Percentiles rank a stretch among this genome's conserved stretches.
These are phyloP conservation scores for Tragelaphus imberbis DNA, from an alignment of 2,113 vertebrate genomes.

Conservation along the genomic window DNA sequence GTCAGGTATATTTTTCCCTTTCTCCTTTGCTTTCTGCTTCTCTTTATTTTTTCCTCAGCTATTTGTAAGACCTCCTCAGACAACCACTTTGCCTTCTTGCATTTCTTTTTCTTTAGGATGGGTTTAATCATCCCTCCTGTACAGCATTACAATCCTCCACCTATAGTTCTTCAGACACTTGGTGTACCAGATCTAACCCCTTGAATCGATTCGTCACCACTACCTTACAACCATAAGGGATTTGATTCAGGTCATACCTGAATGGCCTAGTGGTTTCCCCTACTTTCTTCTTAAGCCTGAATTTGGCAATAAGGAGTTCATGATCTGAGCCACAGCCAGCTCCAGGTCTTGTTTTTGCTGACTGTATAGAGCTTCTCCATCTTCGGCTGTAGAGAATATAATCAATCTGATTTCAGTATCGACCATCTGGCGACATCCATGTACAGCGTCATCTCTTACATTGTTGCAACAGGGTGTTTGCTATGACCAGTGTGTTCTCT, in stretches of 20 bases:
- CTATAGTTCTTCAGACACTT: background rate
- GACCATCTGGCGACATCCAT: background rate
- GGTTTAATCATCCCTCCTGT: background rate
- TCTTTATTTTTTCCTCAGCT: background rate
- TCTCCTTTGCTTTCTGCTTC: background rate
- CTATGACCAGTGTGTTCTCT: background rate
- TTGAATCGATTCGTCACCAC: background rate
- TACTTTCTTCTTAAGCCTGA: background rate
- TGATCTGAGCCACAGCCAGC: background rate
- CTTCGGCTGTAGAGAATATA: background rate
- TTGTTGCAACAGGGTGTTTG: background rate
- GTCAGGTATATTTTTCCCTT: background rate
- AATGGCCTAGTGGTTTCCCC: background rate
- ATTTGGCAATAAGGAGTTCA: background rate
- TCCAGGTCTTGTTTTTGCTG: background rate
- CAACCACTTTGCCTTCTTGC: background rate
- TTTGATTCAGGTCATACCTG: background rate
- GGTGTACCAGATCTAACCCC: background rate
- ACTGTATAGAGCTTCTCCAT: background rate
- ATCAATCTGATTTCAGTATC: background rate
- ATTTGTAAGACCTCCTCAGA: background rate
- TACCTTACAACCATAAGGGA: background rate
- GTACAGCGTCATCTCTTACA: rapidly evolving
- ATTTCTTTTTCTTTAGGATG: background rate
- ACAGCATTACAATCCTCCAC: background rate